These are phyloP conservation scores for Resseliella maxima DNA, from an alignment of 2,888 invertebrate species.

Conservation along the genomic window DNA sequence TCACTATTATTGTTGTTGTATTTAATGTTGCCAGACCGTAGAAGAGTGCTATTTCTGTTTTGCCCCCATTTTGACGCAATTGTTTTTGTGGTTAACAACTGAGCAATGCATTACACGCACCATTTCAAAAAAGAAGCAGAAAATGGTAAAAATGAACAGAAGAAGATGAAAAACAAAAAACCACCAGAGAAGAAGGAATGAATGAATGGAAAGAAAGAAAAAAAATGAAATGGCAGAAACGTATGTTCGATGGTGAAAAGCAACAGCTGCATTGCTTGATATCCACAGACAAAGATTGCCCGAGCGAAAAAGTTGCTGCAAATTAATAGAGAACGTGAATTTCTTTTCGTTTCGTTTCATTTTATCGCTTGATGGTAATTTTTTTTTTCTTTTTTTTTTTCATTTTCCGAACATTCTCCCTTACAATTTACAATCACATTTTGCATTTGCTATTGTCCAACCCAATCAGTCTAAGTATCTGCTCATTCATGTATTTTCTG, in stretches of 20 bases:
- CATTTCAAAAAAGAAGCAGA: not conserved
- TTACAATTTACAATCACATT: not conserved
- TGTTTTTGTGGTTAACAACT: conserved; percentile 1
- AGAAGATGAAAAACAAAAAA: not conserved
- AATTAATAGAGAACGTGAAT: conserved; percentile 14
- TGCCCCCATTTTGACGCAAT: not conserved
- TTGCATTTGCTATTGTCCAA: not conserved
- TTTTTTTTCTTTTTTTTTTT: too few species aligned
- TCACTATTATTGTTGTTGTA: not conserved
- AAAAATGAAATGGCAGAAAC: too few species aligned
- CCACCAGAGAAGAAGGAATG: not conserved
- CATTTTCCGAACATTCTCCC: too few species aligned
- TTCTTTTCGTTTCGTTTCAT: not conserved
- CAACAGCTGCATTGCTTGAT: conserved; percentile 28
- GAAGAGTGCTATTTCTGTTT: not conserved
- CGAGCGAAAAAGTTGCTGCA: not conserved
- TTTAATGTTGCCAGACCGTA: not conserved
- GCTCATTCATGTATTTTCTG: not conserved
- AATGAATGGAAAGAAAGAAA: too few species aligned
- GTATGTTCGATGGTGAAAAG: not conserved
- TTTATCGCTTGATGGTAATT: not conserved
- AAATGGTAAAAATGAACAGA: not conserved
- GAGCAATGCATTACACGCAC: not conserved
- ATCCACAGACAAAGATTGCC: not conserved
- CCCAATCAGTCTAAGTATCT: conserved; percentile 5